Base-by-base conservation (phyloP, 1,140 invertebrate species). In the Drosophila pseudoobscura region DNA sequence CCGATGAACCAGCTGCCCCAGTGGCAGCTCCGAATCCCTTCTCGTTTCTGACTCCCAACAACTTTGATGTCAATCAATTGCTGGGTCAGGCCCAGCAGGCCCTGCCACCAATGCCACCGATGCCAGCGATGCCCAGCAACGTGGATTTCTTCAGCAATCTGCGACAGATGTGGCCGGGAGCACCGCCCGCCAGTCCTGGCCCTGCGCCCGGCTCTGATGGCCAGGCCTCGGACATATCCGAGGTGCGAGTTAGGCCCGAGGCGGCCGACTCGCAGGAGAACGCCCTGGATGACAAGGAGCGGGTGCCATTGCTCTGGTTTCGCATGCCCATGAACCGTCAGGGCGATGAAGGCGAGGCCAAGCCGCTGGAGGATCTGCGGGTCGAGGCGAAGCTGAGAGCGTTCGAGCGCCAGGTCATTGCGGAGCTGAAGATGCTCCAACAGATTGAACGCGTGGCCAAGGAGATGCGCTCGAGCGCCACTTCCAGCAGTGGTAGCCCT, bases 371-470 rank as follows among this genome's bases (percentile, higher is more conserved):
- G 31, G 80, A 84, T 22, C 13, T 47, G 6, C 53, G 72, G 11
- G 71, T 91, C 11, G 70, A 89, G 53, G 26, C 70, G 7, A 91
- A 88, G 35, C 46, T 91, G 44, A 45, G 73, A 45, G 75, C 75
- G 8, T 91, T 91, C 20, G 76, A 91, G 59, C 87, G 80, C 31
- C 85, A 91, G 62, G 85, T 91, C 11, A 82, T 91, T 6, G 47
- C 52, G 6, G 89, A 91, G 7, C 46, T 91, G 26, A 76, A 82
- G 3, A 61, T 77, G 46, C 63, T 91, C 4, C 89, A 91, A 52
- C 80, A 90, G 24, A 88, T 91, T 29, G 89, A 90, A 11, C 73
- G 71, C 1, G 13, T 90, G 52, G 89, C 89, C 5, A 85, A 85
- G 24, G 76, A 90, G 46, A 78, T 91, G 76, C 71, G 72, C 3